A percentile compares a stretch with the other conserved stretches of the same genome.
These are phyloP conservation scores for Zaprionus obscuricornis DNA, from an alignment of 2,888 invertebrate genomes.

Conservation along the genomic window DNA sequence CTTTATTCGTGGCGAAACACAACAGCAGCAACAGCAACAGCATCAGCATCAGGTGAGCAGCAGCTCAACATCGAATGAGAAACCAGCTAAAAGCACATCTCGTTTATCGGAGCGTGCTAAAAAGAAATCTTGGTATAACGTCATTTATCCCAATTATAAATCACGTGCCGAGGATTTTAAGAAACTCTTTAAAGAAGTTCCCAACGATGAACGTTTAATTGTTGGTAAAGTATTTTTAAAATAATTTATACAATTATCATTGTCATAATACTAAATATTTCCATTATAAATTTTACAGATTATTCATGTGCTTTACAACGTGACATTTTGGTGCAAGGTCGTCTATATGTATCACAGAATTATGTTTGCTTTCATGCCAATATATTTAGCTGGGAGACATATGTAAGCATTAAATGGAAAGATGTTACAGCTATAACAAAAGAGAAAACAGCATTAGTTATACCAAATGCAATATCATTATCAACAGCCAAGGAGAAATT, in stretches of 20 bases:
- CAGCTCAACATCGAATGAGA: constrained; percentile 68
- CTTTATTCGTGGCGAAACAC: constrained; percentile 54
- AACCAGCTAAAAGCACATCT: constrained; percentile 70
- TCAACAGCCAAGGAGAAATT: constrained; percentile 92
- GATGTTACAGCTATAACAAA: constrained; percentile 97
- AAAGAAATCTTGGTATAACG: constrained; percentile 94
- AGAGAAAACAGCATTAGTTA: constrained; percentile 96
- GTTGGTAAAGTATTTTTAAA: too few relatives aligned
- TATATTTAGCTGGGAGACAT: constrained; percentile 98
- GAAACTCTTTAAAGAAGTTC: constrained; percentile 95
- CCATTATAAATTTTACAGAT: constrained; percentile 85
- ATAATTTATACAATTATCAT: too few relatives aligned
- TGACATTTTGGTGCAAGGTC: constrained; percentile 97
- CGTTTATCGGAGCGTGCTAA: constrained; percentile 86
- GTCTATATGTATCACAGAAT: constrained; percentile 97
- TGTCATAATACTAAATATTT: too few relatives aligned
- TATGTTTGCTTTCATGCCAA: constrained; percentile 99
- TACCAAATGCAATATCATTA: constrained; percentile 97
- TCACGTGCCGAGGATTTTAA: constrained; percentile 96
- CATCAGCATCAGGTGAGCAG: constrained; percentile 50
- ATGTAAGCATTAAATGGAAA: constrained; percentile 92
- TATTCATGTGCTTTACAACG: constrained; percentile 98
- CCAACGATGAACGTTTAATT: constrained; percentile 94
- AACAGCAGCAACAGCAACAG: neutral
- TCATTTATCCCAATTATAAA: constrained; percentile 96